Percentiles rank a stretch among this genome's conserved stretches.
Conservation (phyloP, 2,113 vertebrate species). For the Falcunculus frontatus region DNA sequence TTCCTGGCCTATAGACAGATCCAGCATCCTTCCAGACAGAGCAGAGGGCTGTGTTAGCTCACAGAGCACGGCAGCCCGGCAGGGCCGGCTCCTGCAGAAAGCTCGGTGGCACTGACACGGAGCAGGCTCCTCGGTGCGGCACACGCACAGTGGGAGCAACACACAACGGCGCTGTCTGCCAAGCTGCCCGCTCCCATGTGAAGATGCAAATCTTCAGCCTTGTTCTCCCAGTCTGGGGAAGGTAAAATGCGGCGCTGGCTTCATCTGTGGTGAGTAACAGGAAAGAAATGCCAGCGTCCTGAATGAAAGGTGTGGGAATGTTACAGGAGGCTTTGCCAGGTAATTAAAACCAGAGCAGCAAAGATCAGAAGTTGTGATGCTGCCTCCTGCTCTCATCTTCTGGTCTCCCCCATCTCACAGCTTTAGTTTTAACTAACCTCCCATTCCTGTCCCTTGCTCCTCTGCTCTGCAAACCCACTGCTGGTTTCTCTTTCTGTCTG, state of each 20-base stretch:
- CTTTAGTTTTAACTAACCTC: neutral
- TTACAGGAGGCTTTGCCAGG: neutral
- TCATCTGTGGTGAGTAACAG: fast-evolving
- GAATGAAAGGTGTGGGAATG: neutral
- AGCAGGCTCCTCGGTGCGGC: fast-evolving
- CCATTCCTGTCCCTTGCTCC: neutral
- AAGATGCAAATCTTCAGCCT: neutral
- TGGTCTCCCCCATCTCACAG: neutral
- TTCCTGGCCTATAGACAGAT: neutral
- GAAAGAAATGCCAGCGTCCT: neutral
- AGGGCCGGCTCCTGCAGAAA: neutral
- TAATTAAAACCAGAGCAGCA: conserved; percentile 2
- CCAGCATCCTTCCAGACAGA: neutral
- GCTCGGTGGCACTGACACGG: neutral
- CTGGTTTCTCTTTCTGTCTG: neutral
- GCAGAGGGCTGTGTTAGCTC: neutral
- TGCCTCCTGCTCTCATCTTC: neutral
- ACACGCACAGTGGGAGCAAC: neutral
- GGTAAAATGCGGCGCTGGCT: neutral
- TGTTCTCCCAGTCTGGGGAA: neutral
- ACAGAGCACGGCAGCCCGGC: neutral
- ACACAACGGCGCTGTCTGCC: neutral
- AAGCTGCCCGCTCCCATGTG: neutral
- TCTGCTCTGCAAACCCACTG: neutral
- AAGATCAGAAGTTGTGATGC: neutral